Conservation (phyloP, 2,888 invertebrate species). For the Trissoscelio sp. region DNA sequence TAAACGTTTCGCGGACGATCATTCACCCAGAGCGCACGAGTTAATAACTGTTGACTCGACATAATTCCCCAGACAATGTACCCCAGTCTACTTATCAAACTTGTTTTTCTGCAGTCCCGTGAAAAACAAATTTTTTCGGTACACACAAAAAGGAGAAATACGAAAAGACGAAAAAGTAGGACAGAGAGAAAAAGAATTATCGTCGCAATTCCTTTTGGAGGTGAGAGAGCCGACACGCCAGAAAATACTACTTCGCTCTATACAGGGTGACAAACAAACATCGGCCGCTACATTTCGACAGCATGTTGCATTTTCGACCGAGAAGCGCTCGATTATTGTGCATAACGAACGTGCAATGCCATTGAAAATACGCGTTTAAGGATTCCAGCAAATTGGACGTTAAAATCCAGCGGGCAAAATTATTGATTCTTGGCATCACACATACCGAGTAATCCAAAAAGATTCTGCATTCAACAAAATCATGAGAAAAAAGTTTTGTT, state of each 20-base stretch:
- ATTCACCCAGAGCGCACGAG: conserved; percentile 53
- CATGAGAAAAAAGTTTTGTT: no score
- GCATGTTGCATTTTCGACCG: neutral
- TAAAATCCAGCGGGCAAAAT: conserved; percentile 38
- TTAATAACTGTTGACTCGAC: conserved; percentile 67
- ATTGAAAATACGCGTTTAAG: conserved; percentile 21
- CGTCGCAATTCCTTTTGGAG: conserved; percentile 64
- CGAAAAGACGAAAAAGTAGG: conserved; percentile 62
- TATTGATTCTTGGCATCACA: conserved; percentile 44
- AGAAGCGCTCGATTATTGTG: conserved; percentile 12
- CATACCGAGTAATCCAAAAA: conserved; percentile 42
- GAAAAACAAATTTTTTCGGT: conserved; percentile 65
- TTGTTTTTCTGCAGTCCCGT: conserved; percentile 61
- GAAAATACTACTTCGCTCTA: conserved; percentile 58
- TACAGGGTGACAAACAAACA: conserved; percentile 55
- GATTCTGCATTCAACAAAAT: conserved; percentile 12
- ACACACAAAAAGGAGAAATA: conserved; percentile 47
- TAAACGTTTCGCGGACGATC: conserved; percentile 64
- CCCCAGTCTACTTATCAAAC: conserved; percentile 62
- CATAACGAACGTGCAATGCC: conserved; percentile 1
- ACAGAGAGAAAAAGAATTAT: conserved; percentile 63
- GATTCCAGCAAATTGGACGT: conserved; percentile 9
- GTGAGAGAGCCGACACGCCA: conserved; percentile 65
- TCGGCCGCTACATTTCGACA: conserved; percentile 13
- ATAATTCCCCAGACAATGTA: conserved; percentile 60